Base-by-base conservation (phyloP, 1,140 invertebrate genomes). In the Philaenus spumarius region DNA sequence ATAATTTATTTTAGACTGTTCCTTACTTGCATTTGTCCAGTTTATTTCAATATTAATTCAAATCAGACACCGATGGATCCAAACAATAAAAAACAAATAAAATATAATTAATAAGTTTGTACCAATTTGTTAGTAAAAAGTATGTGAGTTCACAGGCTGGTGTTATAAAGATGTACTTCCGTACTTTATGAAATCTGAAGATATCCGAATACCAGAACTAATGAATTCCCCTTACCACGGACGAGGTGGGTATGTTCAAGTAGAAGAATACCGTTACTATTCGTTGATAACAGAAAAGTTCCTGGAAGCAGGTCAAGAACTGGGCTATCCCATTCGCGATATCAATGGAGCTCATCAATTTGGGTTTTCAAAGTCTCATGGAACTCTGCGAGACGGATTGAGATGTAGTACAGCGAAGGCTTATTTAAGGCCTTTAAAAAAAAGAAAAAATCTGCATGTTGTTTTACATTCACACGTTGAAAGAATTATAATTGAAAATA, bases 101-200 rank as follows among this genome's bases (percentile, higher is more conserved):
- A n/a, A n/a, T n/a, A n/a, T n/a, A n/a, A n/a, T n/a, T n/a, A n/a
- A n/a, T n/a, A n/a, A n/a, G n/a, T n/a, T n/a, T n/a, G n/a, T n/a
- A n/a, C n/a, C n/a, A n/a, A n/a, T n/a, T n/a, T n/a, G n/a, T n/a
- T n/a, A n/a, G n/a, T n/a, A n/a, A n/a, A n/a, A n/a, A n/a, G n/a
- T n/a, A n/a, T n/a, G n/a, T 30, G 26, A 30, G 9, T 9, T 30
- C 66, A 52, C 69, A 2, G 88, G 80, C 14, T 93, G 90, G 80
- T 77, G 84, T 17, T 87, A 90, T 52, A 78, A 85, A 34, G 86
- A 84, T 22, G 80, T 95, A 45, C 75, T 94, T 26, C 87, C 87
- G 39, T 93, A 92, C 67, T 93, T 93, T 67, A 80, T 84, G 62
- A 86, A 86, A 70, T 76, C 81, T 0, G 84, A 89, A 73, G 79